phyloP scores from a whole-genome alignment of 2,888 invertebrate genomes.

The Idaea dimidiata region DNA sequence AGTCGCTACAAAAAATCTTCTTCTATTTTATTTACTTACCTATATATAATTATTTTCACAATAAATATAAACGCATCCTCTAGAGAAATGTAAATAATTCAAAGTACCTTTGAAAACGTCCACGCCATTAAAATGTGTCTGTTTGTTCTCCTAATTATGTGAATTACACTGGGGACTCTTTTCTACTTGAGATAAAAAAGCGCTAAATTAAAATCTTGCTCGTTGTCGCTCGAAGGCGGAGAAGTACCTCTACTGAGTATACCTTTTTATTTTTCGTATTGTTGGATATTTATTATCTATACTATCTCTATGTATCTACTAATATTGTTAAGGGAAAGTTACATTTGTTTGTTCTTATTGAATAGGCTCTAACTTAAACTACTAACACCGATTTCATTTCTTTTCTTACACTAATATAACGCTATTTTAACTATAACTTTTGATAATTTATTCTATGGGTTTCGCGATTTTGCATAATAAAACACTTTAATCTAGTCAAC shows the following conservation, averaged over 20 bases:
- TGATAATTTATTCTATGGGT: too few relatives aligned
- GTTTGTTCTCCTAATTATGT: constrained; percentile 66
- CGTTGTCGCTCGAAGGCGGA: not conserved
- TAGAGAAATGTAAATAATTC: constrained; percentile 66
- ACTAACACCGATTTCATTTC: too few relatives aligned
- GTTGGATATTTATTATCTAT: not conserved
- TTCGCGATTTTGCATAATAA: too few relatives aligned
- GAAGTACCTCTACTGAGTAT: not conserved
- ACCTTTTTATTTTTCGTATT: not conserved
- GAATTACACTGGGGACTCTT: constrained; percentile 59
- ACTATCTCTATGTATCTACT: too few relatives aligned
- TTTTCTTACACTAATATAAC: too few relatives aligned
- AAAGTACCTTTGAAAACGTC: constrained; percentile 47
- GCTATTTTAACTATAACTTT: too few relatives aligned
- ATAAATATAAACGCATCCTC: constrained; percentile 29
- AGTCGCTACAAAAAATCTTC: not conserved
- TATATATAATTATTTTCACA: not conserved
- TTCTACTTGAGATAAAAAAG: constrained; percentile 41
- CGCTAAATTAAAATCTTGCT: constrained; percentile 45
- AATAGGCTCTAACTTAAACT: too few relatives aligned
- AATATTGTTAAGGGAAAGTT: too few relatives aligned
- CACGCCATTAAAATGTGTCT: constrained; percentile 60
- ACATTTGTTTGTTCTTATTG: too few relatives aligned
- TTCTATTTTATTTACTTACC: not conserved
- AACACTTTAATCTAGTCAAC: too few relatives aligned